Percentiles rank a stretch among this genome's conserved stretches.
Evolutionary conservation across 1,140 invertebrate species (phyloP).

Genomic region (Heterodera carotae): DNA sequence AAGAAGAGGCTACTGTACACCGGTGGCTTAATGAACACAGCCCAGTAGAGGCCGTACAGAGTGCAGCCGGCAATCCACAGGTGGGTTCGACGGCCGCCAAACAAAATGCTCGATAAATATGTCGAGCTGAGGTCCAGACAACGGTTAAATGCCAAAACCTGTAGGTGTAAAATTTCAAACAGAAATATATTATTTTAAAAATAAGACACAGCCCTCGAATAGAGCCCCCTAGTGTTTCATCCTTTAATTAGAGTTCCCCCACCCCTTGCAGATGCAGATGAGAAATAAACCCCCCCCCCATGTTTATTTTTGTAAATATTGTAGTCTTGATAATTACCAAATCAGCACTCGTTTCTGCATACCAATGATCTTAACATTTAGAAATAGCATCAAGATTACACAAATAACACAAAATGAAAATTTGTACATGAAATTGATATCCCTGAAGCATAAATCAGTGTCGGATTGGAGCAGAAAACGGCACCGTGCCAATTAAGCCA

Average conservation of each 20-base stretch:
- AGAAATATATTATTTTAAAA: neutral
- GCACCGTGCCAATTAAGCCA: neutral
- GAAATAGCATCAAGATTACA: neutral
- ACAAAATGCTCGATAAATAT: slow-evolving; percentile 1
- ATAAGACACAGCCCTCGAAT: no score
- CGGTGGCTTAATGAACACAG: slow-evolving; percentile 20
- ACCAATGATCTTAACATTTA: neutral
- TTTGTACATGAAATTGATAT: neutral
- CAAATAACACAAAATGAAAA: neutral
- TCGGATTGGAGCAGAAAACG: slow-evolving; percentile 26
- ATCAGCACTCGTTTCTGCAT: slow-evolving; percentile 17
- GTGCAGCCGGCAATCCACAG: slow-evolving; percentile 7
- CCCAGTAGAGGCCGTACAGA: slow-evolving; percentile 18
- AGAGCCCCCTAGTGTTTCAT: no score
- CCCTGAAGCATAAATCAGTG: slow-evolving; percentile 15
- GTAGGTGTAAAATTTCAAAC: neutral
- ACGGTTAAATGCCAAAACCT: slow-evolving; percentile 1
- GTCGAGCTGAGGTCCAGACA: neutral
- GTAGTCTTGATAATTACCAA: no score
- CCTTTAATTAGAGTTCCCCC: no score
- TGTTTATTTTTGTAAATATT: no score
- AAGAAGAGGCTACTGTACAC: slow-evolving; percentile 32
- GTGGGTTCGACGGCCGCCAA: neutral
- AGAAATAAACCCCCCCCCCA: no score
- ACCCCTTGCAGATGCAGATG: no score